These are phyloP conservation scores for Rhagoletis pomonella DNA, from an alignment of 1,140 invertebrate species.

Conservation along the genomic window DNA sequence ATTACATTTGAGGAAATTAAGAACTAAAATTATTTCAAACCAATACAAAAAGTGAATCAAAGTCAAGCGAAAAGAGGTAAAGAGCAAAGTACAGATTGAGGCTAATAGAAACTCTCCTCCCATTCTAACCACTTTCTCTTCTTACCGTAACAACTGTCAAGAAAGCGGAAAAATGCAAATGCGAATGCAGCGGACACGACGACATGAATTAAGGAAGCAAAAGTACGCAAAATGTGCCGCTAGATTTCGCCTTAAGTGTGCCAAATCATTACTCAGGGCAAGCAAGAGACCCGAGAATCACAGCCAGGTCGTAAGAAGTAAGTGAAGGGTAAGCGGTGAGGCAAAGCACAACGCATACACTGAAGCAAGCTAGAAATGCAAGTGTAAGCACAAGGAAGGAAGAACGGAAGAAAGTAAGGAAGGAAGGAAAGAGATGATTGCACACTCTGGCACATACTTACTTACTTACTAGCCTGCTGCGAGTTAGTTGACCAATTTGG, in stretches of 20 bases:
- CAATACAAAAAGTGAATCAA: too few species aligned
- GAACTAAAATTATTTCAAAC: too few species aligned
- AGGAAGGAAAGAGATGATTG: neutral
- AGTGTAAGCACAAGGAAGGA: slow-evolving; percentile 7
- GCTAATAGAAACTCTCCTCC: too few species aligned
- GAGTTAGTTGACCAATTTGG: neutral
- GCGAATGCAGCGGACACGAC: neutral
- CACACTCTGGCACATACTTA: neutral
- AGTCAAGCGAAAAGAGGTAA: too few species aligned
- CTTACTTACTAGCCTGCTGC: too few species aligned
- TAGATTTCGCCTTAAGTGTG: slow-evolving; percentile 1
- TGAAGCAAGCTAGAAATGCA: neutral
- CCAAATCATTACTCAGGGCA: neutral
- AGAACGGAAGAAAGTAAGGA: neutral
- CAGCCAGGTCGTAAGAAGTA: neutral
- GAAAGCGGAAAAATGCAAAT: neutral
- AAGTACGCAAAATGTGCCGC: neutral
- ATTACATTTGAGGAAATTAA: too few species aligned
- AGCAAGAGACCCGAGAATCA: neutral
- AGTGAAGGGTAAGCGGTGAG: neutral
- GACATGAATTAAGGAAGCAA: neutral
- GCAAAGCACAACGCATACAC: too few species aligned
- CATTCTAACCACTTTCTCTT: too few species aligned
- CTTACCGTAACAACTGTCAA: neutral
- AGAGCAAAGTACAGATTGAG: too few species aligned